Evolutionary conservation across 1,140 invertebrate genomes (phyloP).

Genomic region (Bombyx mandarina): DNA sequence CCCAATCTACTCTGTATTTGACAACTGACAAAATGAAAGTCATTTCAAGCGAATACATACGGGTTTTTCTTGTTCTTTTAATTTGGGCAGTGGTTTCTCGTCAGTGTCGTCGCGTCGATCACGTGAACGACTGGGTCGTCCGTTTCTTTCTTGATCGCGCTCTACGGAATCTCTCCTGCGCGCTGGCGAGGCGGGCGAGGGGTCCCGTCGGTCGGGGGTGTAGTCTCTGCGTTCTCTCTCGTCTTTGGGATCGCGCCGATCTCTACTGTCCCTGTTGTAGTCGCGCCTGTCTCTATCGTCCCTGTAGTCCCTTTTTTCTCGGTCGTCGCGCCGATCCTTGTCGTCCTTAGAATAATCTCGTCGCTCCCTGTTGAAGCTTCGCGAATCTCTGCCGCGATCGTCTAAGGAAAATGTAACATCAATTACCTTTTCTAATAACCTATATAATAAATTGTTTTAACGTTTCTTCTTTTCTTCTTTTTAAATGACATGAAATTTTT

Average conservation of each 20-base stretch:
- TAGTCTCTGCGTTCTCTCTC: constrained; percentile 8
- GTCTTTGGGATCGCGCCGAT: constrained; percentile 21
- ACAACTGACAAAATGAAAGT: no score
- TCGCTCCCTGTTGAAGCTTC: constrained; percentile 49
- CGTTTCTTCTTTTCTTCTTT: no score
- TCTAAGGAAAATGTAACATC: constrained; percentile 23
- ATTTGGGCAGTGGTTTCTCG: constrained; percentile 72
- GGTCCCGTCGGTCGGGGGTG: constrained; percentile 7
- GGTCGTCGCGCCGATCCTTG: constrained; percentile 35
- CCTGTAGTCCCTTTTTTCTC: constrained; percentile 14
- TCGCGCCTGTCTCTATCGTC: constrained; percentile 26
- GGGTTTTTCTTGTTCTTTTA: constrained; percentile 75
- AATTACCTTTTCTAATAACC: background rate
- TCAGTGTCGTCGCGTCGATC: constrained; percentile 47
- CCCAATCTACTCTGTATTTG: no score
- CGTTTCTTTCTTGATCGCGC: constrained; percentile 21
- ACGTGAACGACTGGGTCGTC: constrained; percentile 30
- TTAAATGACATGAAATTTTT: no score
- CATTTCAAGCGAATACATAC: constrained; percentile 48
- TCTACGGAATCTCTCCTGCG: constrained; percentile 1
- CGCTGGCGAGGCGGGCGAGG: constrained; percentile 5
- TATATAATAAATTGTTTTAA: background rate
- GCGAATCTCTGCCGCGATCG: constrained; percentile 49
- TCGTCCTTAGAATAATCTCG: constrained; percentile 46
- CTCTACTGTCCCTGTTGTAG: constrained; percentile 16